Evolutionary conservation across 2,888 invertebrate genomes (phyloP), one percentile per base, ranked within the genome.

Genomic region (Gymnosoma rotundatum): DNA sequence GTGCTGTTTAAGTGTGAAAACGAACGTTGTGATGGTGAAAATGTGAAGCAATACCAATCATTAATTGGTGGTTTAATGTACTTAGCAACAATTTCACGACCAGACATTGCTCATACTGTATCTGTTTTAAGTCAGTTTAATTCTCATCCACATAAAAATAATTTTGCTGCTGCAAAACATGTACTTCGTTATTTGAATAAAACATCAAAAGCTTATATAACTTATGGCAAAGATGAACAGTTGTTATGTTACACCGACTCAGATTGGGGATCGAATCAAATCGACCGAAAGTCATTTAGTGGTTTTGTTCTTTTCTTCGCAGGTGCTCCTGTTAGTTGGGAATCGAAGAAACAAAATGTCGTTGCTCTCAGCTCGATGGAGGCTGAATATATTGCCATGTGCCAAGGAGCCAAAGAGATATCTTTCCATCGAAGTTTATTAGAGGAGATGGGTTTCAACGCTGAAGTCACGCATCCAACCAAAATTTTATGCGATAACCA

Each of bases 321-420:
- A 48, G 66, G 78, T 18, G 75, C 63, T 52, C 78, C 86, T 6
- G 61, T 86, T 6, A 67, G 75, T n/a, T 87, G 86, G 85, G 85
- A 86, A 58, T 83, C 83, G 20, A 83, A 86, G 38, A 85, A 86
- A 36, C 86, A 86, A 50, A 52, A 60, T 3, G 69, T 83, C 1
- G 67, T 81, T 0, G 76, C 85, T 3, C 52, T 86, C 1, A 86
- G 86, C 36, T 73, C 82, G n/a, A 86, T 79, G 79, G 86, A 85
- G 32, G 87, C 86, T 0, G 86, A 87, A 52, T 87, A 87, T n/a
- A 84, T 86, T 10, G 83, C 80, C 2, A 52, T 86, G 50, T 85
- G 84, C 45, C 83, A 86, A 76, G 78, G 79, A 0, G 38, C 69
- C 0, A 87, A 86, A 48, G 85, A 85, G 20, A 64, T 87, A 16